Base-by-base conservation (phyloP, 2,888 invertebrate genomes). In the Tiliacea citrago region DNA sequence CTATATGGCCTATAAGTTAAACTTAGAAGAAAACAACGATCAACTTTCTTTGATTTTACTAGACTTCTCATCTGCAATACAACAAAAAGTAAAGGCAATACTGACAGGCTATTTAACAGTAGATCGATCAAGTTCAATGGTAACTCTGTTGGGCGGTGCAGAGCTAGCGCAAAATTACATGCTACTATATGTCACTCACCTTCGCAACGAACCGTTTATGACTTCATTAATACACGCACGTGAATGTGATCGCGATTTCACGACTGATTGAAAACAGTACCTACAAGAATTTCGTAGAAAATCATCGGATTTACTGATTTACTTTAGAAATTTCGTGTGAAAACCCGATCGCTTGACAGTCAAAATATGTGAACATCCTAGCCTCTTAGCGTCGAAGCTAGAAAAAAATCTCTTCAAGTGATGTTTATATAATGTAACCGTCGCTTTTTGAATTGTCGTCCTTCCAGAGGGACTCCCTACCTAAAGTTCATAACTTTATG, bases 171-270 rank as follows among this genome's bases (percentile, higher is more conserved):
- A 47, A 82, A 86, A 87, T 88, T 76, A 83, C 68, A 72, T 65
- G 68, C 61, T 76, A 60, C 63, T 65, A 51, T n/a, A 74, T 83
- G 89, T 87, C 88, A 88, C 35, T 89, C 86, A 89, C 88, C 89
- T 84, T 68, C 47, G 73, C 45, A 45, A 63, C 39, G 29, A 68
- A 71, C 73, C 35, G 70, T 51, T n/a, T 70, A 71, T 60, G 72
- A 80, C 55, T 86, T 74, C 49, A 66, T 72, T 70, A 65, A 29
- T 66, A 74, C 76, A 72, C 76, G 81, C 72, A 71, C 55, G 24
- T 61, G 53, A 72, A 72, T 62, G 68, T 61, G 39, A 61, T 62
- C 18, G 51, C 69, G 79, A 85, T 85, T 76, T 83, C 75, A 66
- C 68, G 61, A 45, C 39, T 24, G n/a, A 65, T 49, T 35, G 57